A percentile compares a stretch with the other conserved stretches of the same genome.
Evolutionary conservation across 2,797 vertebrate genomes (phyloP).

Genomic region (Sparidentex hasta): DNA sequence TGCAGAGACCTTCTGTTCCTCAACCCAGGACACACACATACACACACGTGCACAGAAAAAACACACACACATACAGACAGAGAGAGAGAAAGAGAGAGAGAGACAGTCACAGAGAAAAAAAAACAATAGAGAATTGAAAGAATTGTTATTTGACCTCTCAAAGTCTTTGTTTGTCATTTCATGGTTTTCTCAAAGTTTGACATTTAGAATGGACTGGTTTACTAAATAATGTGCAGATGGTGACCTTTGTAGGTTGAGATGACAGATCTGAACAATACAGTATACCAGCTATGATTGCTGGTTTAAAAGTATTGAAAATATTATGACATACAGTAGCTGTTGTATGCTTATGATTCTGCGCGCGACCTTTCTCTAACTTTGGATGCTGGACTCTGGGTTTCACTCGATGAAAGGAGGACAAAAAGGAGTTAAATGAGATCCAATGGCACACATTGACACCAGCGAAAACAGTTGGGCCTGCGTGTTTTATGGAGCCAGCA

Average conservation of each 20-base stretch:
- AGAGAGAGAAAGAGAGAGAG: not conserved
- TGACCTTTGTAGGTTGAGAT: slow-evolving; percentile 28
- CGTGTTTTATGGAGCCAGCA: slow-evolving; percentile 78
- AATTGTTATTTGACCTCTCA: slow-evolving; percentile 43
- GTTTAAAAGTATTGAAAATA: slow-evolving; percentile 1
- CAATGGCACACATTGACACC: slow-evolving; percentile 59
- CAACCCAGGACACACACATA: slow-evolving; percentile 77
- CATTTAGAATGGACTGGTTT: slow-evolving; percentile 35
- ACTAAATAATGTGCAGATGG: slow-evolving; percentile 44
- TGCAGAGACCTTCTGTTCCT: slow-evolving; percentile 90
- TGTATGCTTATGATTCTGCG: slow-evolving; percentile 24
- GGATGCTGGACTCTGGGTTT: slow-evolving; percentile 38
- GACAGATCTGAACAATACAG: slow-evolving; percentile 27
- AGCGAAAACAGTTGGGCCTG: slow-evolving; percentile 73
- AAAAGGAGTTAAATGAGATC: slow-evolving; percentile 61
- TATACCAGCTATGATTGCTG: slow-evolving; percentile 13
- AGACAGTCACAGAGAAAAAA: slow-evolving; percentile 15
- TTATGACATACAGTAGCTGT: slow-evolving; percentile 3
- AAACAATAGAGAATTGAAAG: slow-evolving; percentile 40
- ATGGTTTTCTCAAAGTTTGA: slow-evolving; percentile 46
- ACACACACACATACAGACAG: slow-evolving; percentile 24
- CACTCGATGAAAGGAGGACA: slow-evolving; percentile 43
- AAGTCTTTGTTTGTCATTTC: slow-evolving; percentile 51
- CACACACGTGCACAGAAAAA: slow-evolving; percentile 41
- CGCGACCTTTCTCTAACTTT: slow-evolving; percentile 14